Base-by-base conservation (phyloP, 2,797 vertebrate genomes). In the Oryzias sinensis region DNA sequence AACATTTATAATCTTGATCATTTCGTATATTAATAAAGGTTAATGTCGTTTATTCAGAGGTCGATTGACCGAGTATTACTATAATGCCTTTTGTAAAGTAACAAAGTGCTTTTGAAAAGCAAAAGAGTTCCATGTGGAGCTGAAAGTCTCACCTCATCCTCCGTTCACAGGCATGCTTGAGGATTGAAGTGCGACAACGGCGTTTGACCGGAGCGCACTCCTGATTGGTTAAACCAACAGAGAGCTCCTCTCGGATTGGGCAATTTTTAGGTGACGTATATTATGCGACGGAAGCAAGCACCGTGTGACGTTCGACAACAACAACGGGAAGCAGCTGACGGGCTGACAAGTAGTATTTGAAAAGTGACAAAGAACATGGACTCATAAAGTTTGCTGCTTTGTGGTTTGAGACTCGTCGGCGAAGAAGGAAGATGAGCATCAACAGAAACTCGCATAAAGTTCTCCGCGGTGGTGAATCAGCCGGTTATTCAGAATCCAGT, bases 91-190 rank as follows among this genome's bases (percentile, higher is more conserved):
- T 4, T 0, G 6, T 2, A 24, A 33, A 9, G 14, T 33, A 37
- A 37, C 3, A 13, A 37, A 0, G 1, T 2, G 15, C 17, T 18
- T 27, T 46, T 17, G 9, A 51, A 6, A 1, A 14, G 18, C 3
- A 41, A 50, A 2, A 6, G 6, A 56, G 14, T 33, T 14, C 7
- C 29, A 1, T 20, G 17, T 18, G 29, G 1, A 33, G 11, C 8
- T 17, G 2, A 18, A 50, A 0, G 4, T 3, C 84, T 86, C 74
- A 93, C 91, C 91, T 91, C 90, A 93, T 92, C 62, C 70, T 85
- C 65, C n/a, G 45, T 2, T 33, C 29, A 5, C 56, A 6, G 11
- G 47, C 76, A 74, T 15, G 84, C 57, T 68, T 37, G 54, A 9
- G 18, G 20, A 20, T 24, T 24, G 11, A 11, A 15, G 0, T 6